These are phyloP conservation scores for Pelochelys cantorii DNA, from an alignment of 2,797 vertebrate genomes.

Conservation along the genomic window DNA sequence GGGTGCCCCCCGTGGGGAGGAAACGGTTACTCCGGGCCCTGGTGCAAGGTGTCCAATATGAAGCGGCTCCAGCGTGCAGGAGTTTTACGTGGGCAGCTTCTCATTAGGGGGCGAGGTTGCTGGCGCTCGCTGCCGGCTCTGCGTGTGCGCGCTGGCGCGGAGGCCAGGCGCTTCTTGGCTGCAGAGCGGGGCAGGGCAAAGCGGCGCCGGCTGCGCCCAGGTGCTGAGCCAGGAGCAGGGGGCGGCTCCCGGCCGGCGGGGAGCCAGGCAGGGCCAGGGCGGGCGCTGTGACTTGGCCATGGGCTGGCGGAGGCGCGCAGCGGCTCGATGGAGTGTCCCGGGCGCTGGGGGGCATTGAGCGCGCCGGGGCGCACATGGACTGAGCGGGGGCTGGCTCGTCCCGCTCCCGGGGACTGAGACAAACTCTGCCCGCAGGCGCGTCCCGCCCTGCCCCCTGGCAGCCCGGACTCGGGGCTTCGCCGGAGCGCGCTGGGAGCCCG, in stretches of 20 bases:
- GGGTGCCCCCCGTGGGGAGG: neutral
- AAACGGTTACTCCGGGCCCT: slow-evolving; percentile 37
- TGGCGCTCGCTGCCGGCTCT: neutral
- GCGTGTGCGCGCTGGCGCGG: too few species aligned
- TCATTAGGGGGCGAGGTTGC: slow-evolving; percentile 26
- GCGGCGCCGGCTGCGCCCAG: too few species aligned
- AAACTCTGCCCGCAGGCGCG: too few species aligned
- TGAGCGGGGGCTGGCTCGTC: slow-evolving; percentile 56
- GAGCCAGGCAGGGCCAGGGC: too few species aligned
- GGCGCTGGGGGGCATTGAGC: slow-evolving; percentile 32
- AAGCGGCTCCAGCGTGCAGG: slow-evolving; percentile 37
- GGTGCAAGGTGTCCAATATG: slow-evolving; percentile 33
- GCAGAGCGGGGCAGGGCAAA: too few species aligned
- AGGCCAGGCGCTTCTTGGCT: too few species aligned
- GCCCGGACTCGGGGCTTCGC: too few species aligned
- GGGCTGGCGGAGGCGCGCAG: neutral
- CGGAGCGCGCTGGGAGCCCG: too few species aligned
- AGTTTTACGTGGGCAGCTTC: slow-evolving; percentile 64
- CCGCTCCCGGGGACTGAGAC: neutral
- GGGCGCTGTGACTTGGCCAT: slow-evolving; percentile 7
- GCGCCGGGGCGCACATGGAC: slow-evolving; percentile 28
- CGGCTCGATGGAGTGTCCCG: slow-evolving; percentile 66
- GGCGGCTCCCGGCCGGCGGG: too few species aligned
- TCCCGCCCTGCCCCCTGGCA: neutral
- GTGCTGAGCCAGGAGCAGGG: too few species aligned